These are phyloP conservation scores for Gymnoscelis rufifasciata DNA, from an alignment of 2,888 invertebrate genomes.

Conservation along the genomic window DNA sequence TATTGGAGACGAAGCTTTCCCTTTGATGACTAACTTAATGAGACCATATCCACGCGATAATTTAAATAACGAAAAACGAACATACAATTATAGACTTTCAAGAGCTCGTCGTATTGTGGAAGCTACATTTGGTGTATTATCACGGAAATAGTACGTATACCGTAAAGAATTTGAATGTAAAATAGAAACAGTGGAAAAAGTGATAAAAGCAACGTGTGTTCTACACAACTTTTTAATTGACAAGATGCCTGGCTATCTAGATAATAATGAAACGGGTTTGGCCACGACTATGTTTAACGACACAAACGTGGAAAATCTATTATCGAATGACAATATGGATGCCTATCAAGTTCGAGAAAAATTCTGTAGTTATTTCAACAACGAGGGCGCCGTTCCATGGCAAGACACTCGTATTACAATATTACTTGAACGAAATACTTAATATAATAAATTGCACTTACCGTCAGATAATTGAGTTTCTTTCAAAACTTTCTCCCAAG, in stretches of 20 bases:
- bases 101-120: slow-evolving; percentile 30
- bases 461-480: slow-evolving; percentile 24
- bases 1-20: slow-evolving; percentile 21
- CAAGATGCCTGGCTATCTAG: slow-evolving; percentile 14
- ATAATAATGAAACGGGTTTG: slow-evolving; percentile 20
- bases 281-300: slow-evolving; percentile 18
- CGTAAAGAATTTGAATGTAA: slow-evolving; percentile 24
- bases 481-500: slow-evolving; percentile 25
- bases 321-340: slow-evolving; percentile 19
- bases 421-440: slow-evolving; percentile 19
- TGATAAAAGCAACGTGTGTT: too few relatives aligned
- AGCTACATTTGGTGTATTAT: slow-evolving; percentile 30
- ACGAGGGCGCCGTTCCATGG: slow-evolving; percentile 12
- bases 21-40: slow-evolving; percentile 28
- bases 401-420: slow-evolving; percentile 14
- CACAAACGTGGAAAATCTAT: slow-evolving; percentile 16
- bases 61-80: slow-evolving; percentile 23
- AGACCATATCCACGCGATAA: slow-evolving; percentile 28
- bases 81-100: slow-evolving; percentile 30
- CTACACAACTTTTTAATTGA: slow-evolving; percentile 26
- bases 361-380: slow-evolving; percentile 12
- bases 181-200: slow-evolving; percentile 21
- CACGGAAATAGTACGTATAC: slow-evolving; percentile 28
- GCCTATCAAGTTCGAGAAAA: slow-evolving; percentile 16
- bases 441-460: slow-evolving; percentile 19